Base-by-base conservation (phyloP, 2,113 vertebrate species). In the Zonotrichia leucophrys region DNA sequence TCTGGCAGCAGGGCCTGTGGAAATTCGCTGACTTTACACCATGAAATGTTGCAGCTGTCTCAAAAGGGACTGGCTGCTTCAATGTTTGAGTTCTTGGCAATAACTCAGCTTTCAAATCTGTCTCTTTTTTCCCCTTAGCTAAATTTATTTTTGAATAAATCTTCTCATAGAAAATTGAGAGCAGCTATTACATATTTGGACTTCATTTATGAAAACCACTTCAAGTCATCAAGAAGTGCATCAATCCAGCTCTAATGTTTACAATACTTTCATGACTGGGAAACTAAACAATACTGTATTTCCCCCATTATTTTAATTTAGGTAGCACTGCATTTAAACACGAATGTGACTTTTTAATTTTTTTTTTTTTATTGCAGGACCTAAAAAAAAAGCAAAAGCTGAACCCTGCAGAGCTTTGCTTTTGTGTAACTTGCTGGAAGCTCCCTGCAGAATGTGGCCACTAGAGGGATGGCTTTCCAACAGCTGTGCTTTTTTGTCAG, bases 11-110 rank as follows among this genome's bases (percentile, higher is more conserved):
- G 59, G 95, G 97, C 95, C 94, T 97, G 98, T 98, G 98, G 98
- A 99, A 98, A 99, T 98, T 98, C 90, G 98, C 98, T 98, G 98
- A 98, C 98, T 98, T 98, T 98, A 98, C 98, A 98, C 98, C 97
- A 97, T 99, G 98, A 99, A 98, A 98, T 94, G 97, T 98, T 98
- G 98, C 98, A 98, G 98, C 98, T 99, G 98, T 98, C 98, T 98
- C 97, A 97, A 87, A 98, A 96, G 97, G 97, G 97, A 96, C 97
- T 97, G 97, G 97, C 97, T 97, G 97, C 97, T 97, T 97, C 97
- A 91, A 91, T 92, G 95, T 97, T 97, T 98, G 97, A 97, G 91
- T 95, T 96, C 95, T 97, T 98, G 98, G 98, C 98, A 97, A 96
- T 92, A 80, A 95, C 97, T 98, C 98, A 98, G 98, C 95, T 93